These are phyloP conservation scores for Glomeris maerens DNA, from an alignment of 1,140 invertebrate genomes.

Conservation along the genomic window DNA sequence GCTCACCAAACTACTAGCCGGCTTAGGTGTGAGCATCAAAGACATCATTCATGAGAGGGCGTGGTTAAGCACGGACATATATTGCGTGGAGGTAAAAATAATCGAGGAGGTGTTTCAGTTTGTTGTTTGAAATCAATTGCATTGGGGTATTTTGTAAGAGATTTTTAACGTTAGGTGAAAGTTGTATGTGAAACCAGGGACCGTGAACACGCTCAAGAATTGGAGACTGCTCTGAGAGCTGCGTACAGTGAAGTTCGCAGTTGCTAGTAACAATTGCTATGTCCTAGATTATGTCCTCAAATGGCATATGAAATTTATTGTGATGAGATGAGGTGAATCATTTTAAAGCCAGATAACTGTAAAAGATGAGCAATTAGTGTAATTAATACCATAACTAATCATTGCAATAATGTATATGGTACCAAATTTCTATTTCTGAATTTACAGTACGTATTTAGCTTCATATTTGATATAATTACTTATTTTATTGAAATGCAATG, in stretches of 20 bases:
- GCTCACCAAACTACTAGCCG: conserved; percentile 55
- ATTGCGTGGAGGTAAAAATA: conserved; percentile 47
- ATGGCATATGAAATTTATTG: no score
- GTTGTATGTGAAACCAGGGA: conserved; percentile 74
- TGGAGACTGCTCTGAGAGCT: conserved; percentile 43
- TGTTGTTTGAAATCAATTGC: background rate
- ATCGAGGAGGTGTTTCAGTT: background rate
- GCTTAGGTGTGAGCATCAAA: conserved; percentile 75
- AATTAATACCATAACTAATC: no score
- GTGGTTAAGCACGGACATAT: conserved; percentile 77
- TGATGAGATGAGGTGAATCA: no score
- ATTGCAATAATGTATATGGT: no score
- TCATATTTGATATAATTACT: no score
- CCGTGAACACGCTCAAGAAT: conserved; percentile 50
- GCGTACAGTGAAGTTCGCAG: conserved; percentile 42
- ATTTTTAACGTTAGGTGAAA: conserved; percentile 45
- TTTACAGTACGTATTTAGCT: no score
- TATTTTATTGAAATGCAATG: no score
- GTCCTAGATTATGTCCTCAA: no score
- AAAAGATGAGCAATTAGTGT: no score
- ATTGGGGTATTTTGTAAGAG: background rate
- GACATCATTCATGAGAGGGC: conserved; percentile 87
- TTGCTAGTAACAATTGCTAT: no score
- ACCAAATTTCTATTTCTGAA: no score
- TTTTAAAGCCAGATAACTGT: no score